Evolutionary conservation across 2,797 vertebrate genomes (phyloP), one percentile per base, ranked within the genome.

Genomic region (Oryzias dopingdopingensis): DNA sequence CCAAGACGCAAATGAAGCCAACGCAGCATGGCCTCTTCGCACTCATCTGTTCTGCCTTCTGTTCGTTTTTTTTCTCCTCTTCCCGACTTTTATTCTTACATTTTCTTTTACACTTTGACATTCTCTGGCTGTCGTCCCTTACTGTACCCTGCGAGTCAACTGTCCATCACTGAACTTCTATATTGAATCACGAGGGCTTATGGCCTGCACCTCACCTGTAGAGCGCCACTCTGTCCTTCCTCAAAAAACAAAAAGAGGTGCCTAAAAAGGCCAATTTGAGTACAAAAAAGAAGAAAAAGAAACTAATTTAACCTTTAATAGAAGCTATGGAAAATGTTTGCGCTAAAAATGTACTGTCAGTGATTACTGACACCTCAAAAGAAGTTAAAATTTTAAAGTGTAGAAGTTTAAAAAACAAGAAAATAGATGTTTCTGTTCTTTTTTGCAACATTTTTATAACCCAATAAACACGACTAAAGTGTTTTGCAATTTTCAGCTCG

Each of bases 11-110:
- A 94, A 96, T 98, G 96, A 96, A 93, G 86, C 85, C 92, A 89
- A 93, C 92, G 94, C 96, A 95, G 96, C 96, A 98, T 98, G 96
- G 96, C 95, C 93, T 94, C 94, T 94, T 95, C 89, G 89, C 94
- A 92, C 93, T 94, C 94, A 95, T 96, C 93, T 91, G 90, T 94
- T 92, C 92, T 88, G 72, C 73, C 74, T 93, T 92, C 88, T 84
- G 82, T 90, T 87, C 16, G 64, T 50, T 64, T 84, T 13, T 60
- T 74, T 65, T 23, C 55, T 48, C 67, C 53, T 48, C 49, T 73
- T 77, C 46, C 83, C 67, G 37, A 43, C 62, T 60, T 72, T 80
- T 40, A 65, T 67, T 55, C 64, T 60, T 74, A 77, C 18, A 42
- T 67, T 63, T 54, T 65, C 59, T 72, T 47, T 80, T 78, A 80